Evolutionary conservation across 2,888 invertebrate genomes (phyloP).

Genomic region (Epinotia brunnichana): DNA sequence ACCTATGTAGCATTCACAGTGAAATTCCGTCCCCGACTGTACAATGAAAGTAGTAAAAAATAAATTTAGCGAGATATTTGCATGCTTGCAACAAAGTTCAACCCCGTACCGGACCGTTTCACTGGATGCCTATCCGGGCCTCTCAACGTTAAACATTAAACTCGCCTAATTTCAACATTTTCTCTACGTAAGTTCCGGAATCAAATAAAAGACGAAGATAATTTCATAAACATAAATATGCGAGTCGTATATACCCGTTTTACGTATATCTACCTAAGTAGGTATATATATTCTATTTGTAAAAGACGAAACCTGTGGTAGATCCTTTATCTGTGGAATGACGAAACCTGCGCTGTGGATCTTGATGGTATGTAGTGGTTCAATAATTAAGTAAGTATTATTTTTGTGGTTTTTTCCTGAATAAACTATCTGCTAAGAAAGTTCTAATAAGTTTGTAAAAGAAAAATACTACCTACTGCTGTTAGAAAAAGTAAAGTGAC

Average conservation of each 20-base stretch:
- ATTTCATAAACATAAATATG: slow-evolving; percentile 14
- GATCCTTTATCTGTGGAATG: too few species aligned
- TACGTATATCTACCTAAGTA: too few species aligned
- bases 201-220: slow-evolving; percentile 44
- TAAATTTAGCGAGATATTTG: slow-evolving; percentile 49
- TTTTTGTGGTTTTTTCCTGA: too few species aligned
- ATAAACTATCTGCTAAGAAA: too few species aligned
- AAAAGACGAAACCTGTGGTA: too few species aligned
- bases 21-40: slow-evolving; percentile 8
- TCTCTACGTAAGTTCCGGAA: slow-evolving; percentile 45
- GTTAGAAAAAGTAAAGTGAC: too few species aligned
- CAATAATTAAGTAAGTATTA: too few species aligned
- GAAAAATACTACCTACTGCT: too few species aligned
- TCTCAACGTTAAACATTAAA: slow-evolving; percentile 47
- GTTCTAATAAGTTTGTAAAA: too few species aligned
- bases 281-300: too few species aligned
- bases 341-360: too few species aligned
- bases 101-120: slow-evolving; percentile 48
- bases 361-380: too few species aligned
- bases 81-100: slow-evolving; percentile 55
- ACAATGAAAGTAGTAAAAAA: slow-evolving; percentile 45
- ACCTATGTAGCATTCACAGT: not conserved
- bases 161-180: slow-evolving; percentile 55
- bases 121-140: slow-evolving; percentile 46
- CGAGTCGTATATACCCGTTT: not conserved